A percentile compares a stretch with the other conserved stretches of the same genome.
Conservation (phyloP, 2,113 vertebrate species). For the Psilopsiagon aurifrons region DNA sequence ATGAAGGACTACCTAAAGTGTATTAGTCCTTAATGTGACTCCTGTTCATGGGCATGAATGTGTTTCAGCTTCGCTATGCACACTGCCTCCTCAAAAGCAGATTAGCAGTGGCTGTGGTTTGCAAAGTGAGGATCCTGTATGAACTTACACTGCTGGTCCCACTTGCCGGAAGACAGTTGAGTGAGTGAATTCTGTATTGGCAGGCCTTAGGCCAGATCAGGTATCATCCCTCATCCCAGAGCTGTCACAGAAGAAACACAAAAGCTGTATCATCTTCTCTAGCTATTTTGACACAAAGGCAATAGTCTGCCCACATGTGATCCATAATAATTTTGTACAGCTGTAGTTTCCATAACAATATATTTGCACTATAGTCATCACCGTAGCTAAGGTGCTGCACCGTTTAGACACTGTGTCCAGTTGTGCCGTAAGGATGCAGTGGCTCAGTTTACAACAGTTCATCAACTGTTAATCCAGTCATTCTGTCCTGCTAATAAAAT, state of each 20-base stretch:
- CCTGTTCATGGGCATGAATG: not conserved
- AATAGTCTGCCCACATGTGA: not conserved
- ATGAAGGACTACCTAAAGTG: not conserved
- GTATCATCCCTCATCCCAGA: not conserved
- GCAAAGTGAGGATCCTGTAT: not conserved
- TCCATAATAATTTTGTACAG: not conserved
- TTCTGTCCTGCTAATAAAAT: slow-evolving; percentile 43
- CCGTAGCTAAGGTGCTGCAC: not conserved
- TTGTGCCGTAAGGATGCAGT: not conserved
- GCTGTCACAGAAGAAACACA: not conserved
- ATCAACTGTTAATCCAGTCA: slow-evolving; percentile 37
- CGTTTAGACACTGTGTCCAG: not conserved
- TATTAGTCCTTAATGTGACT: not conserved
- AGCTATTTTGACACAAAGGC: not conserved
- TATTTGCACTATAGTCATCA: not conserved
- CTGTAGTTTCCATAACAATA: not conserved
- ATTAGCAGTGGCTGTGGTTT: not conserved
- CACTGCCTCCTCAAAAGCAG: not conserved
- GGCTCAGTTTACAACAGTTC: slow-evolving; percentile 10
- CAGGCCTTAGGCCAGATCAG: not conserved
- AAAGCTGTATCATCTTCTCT: not conserved
- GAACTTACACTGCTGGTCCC: not conserved
- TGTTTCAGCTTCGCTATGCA: not conserved
- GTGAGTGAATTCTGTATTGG: not conserved
- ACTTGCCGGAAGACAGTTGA: accelerated